Evolutionary conservation across 2,888 invertebrate genomes (phyloP).

Genomic region (Melanchra persicariae): DNA sequence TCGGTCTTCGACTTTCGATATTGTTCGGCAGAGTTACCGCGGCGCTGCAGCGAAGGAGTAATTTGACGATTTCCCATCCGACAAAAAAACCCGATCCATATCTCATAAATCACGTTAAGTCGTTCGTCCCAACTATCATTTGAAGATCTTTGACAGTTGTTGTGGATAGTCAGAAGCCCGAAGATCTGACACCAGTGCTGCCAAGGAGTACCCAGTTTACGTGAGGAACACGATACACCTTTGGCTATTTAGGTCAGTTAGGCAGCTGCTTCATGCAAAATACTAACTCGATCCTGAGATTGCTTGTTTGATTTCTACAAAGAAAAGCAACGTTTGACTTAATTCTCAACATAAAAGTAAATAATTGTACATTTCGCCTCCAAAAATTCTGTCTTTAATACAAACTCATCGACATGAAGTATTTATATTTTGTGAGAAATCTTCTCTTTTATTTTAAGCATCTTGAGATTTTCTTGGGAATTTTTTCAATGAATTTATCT

Average conservation of each 20-base stretch:
- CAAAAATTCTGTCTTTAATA: neutral
- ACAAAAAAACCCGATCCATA: neutral
- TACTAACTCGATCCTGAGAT: no score
- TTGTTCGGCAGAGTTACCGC: no score
- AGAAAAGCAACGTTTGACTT: neutral
- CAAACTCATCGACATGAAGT: slow-evolving; percentile 3
- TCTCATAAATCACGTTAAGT: neutral
- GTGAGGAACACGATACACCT: no score
- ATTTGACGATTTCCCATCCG: no score
- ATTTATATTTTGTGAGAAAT: slow-evolving; percentile 10
- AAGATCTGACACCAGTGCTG: neutral
- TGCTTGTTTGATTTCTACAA: slow-evolving; percentile 2
- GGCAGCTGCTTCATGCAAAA: no score
- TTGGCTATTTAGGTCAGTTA: no score
- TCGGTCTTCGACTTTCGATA: no score
- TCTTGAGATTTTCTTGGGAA: slow-evolving; percentile 5
- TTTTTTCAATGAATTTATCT: slow-evolving; percentile 21
- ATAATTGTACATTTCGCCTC: neutral
- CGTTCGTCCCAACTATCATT: neutral
- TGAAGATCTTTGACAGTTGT: neutral
- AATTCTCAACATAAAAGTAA: neutral
- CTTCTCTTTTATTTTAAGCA: slow-evolving; percentile 9
- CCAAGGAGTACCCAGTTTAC: neutral
- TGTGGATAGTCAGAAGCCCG: neutral
- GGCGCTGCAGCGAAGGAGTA: no score